Conservation (phyloP, 1,140 invertebrate species). For the Solen grandis region DNA sequence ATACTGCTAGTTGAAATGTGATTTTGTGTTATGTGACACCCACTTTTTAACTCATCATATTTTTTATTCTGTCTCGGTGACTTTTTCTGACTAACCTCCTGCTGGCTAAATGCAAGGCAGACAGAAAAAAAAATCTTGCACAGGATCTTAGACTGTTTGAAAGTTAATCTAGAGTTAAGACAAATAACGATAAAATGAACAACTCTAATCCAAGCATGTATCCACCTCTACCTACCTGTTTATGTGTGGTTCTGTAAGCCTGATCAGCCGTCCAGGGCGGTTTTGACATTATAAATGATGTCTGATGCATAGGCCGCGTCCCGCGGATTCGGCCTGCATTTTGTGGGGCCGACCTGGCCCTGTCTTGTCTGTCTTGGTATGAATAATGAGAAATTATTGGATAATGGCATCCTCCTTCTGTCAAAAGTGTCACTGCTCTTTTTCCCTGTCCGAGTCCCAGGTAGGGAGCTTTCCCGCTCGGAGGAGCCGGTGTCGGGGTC, state of each 20-base stretch:
- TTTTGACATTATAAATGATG: slow-evolving; percentile 62
- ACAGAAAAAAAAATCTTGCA: too few relatives aligned
- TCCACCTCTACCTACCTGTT: slow-evolving; percentile 63
- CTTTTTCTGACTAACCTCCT: too few relatives aligned
- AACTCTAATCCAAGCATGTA: too few relatives aligned
- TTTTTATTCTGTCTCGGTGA: too few relatives aligned
- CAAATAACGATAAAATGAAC: too few relatives aligned
- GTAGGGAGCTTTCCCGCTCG: not conserved
- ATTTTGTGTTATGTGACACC: too few relatives aligned
- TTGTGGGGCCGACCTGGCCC: slow-evolving; percentile 31
- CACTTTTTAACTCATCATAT: too few relatives aligned
- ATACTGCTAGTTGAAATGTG: too few relatives aligned
- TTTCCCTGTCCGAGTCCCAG: slow-evolving; percentile 66
- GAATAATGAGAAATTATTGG: slow-evolving; percentile 67
- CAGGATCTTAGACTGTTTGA: too few relatives aligned
- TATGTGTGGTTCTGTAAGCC: slow-evolving; percentile 65
- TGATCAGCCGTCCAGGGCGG: slow-evolving; percentile 61
- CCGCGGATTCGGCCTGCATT: slow-evolving; percentile 55
- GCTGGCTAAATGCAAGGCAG: too few relatives aligned
- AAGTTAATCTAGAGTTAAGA: too few relatives aligned
- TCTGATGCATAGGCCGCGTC: slow-evolving; percentile 64
- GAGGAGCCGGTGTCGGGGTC: slow-evolving; percentile 8
- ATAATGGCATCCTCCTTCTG: slow-evolving; percentile 67
- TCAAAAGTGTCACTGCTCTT: slow-evolving; percentile 64
- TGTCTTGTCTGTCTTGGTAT: slow-evolving; percentile 41